phyloP scores from a whole-genome alignment of 2,797 vertebrate species.

The Tangara arthus region DNA sequence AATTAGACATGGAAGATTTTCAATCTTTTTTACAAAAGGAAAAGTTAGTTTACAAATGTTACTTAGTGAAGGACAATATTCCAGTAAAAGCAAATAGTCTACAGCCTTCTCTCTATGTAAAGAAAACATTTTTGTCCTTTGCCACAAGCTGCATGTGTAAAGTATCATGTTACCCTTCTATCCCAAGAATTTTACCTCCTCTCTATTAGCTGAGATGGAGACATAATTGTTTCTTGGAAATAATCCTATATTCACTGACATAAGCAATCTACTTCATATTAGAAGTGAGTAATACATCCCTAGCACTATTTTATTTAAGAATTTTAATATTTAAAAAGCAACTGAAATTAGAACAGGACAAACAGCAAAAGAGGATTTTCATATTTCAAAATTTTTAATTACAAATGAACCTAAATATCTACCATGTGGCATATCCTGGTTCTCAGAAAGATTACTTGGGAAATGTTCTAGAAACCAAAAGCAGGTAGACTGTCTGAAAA shows the following conservation, averaged over 20 bases:
- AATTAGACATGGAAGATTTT: background rate
- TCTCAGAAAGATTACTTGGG: background rate
- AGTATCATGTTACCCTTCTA: background rate
- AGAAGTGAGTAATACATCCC: background rate
- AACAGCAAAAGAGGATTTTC: background rate
- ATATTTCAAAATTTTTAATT: background rate
- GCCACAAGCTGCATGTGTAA: background rate
- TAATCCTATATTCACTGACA: background rate
- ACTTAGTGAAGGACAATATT: background rate
- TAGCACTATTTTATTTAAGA: background rate
- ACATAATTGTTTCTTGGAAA: background rate
- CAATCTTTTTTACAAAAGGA: background rate
- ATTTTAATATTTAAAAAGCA: background rate
- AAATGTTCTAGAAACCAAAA: background rate
- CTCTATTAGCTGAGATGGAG: background rate
- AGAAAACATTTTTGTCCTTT: background rate
- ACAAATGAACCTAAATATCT: background rate
- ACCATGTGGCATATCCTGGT: no score
- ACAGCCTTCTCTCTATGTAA: background rate
- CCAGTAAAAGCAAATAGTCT: background rate
- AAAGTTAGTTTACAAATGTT: background rate
- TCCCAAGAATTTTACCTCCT: background rate
- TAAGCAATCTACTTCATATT: background rate
- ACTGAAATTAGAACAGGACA: background rate
- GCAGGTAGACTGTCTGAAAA: background rate